Evolutionary conservation across 2,888 invertebrate genomes (phyloP), one percentile per base, ranked within the genome.

Genomic region (Liopterus haemorrhoidalis): DNA sequence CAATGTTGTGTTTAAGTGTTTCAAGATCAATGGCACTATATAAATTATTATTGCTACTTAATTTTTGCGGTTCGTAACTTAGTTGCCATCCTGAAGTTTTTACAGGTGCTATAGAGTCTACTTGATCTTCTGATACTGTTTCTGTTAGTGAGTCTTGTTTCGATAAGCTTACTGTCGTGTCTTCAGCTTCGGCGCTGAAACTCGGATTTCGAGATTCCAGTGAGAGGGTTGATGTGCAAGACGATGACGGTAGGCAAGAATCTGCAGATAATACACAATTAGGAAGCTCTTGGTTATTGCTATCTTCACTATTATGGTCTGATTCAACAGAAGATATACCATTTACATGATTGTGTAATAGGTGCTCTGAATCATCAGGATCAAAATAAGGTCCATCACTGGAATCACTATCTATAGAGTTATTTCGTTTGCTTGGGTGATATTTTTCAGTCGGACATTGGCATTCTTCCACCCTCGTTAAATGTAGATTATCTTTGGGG

Each of bases 391-490:
- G 66, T 2, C 69, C 69, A 57, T 75, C 74, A 48, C 66, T 67
- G 54, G 67, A 69, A 52, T 73, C 71, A 56, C 71, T 72, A 54
- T 70, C 71, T 31, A 57, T 56, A 20, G 38, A 36, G 22, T 42
- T 43, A 15, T 51, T 14, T 45, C 45, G 19, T 46, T 48, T 5
- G 47, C n/a, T 62, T 58, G 51, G 67, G 67, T 51, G 71, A 74
- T 18, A 73, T 67, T 49, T 71, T 71, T 72, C 54, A 74, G 73
- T 56, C 72, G 72, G 56, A 73, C 76, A 55, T 63, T 67, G 59
- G 40, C 62, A 63, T 6, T 57, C 56, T 12, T 58, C 60, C 33
- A 54, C 57, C 24, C 60, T 59, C 33, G 54, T 56, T 8, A 55
- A 30, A 2, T 56, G 42, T 2, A 62, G 46, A 46, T 57, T 56